Percentiles rank a stretch among this genome's conserved stretches.
Evolutionary conservation across 2,113 vertebrate species (phyloP).

Genomic region (Amia ocellicauda): DNA sequence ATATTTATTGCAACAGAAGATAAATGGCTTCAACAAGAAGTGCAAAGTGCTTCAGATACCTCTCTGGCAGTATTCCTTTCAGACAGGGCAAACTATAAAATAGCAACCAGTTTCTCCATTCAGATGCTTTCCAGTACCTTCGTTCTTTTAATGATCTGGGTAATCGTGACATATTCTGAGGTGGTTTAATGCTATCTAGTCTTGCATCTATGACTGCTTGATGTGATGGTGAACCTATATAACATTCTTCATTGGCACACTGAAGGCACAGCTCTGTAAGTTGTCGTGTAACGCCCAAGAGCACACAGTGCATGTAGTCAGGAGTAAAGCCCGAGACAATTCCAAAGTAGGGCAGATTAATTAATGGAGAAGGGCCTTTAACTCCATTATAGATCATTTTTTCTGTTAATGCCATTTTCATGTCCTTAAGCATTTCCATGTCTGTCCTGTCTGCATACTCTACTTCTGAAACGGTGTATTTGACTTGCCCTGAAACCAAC

Average conservation of each 20-base stretch:
- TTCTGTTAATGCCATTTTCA: not conserved
- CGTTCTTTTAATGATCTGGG: no score
- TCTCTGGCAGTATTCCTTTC: no score
- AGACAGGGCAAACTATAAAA: conserved; percentile 1
- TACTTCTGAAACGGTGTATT: not conserved
- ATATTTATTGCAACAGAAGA: not conserved
- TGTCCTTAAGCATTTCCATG: conserved; percentile 8
- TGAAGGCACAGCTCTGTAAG: not conserved
- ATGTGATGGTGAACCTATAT: no score
- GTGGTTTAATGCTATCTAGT: no score
- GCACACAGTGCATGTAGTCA: conserved; percentile 6
- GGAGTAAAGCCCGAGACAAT: conserved; percentile 8
- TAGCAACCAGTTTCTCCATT: conserved; percentile 11
- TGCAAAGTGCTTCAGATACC: conserved; percentile 11
- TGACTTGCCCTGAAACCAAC: not conserved
- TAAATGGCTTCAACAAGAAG: conserved; percentile 15
- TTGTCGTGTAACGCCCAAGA: conserved; percentile 15
- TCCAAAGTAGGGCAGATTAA: conserved; percentile 5
- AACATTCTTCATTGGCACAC: conserved; percentile 3
- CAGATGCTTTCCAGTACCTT: no score
- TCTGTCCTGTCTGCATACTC: no score
- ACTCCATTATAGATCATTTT: not conserved
- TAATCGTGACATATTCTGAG: no score
- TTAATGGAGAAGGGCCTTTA: conserved; percentile 15
- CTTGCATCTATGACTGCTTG: no score